Evolutionary conservation across 1,140 invertebrate genomes (phyloP).

Genomic region (Diachasmimorpha longicaudata): DNA sequence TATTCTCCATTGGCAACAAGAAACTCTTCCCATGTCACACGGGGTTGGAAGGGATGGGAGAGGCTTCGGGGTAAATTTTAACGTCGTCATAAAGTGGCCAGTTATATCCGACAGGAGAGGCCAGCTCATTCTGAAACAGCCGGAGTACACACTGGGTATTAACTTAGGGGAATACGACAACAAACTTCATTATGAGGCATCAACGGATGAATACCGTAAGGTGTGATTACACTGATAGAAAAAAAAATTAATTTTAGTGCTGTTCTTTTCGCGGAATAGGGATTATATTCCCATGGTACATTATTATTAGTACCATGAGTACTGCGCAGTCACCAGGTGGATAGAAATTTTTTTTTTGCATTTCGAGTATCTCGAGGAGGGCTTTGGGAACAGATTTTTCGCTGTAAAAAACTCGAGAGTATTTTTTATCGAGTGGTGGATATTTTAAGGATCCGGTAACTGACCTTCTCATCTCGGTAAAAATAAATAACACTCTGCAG

Average conservation of each 20-base stretch:
- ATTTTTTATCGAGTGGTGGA: no score
- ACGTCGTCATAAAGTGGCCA: conserved; percentile 20
- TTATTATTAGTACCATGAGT: no score
- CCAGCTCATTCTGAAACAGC: background rate
- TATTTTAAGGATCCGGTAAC: no score
- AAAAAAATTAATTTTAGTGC: no score
- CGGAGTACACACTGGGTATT: background rate
- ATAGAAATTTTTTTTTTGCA: no score
- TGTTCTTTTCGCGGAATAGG: background rate
- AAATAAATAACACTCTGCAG: background rate
- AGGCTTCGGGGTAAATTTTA: conserved; percentile 17
- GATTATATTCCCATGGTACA: no score
- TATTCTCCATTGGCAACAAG: background rate
- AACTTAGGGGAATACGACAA: background rate
- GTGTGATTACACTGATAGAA: no score
- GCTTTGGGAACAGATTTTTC: no score
- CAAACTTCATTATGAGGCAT: conserved; percentile 18
- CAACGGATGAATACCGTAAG: background rate
- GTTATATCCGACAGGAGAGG: conserved; percentile 8
- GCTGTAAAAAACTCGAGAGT: no score
- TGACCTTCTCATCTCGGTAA: no score
- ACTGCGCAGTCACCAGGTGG: no score
- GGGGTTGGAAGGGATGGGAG: background rate
- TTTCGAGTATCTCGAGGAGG: no score
- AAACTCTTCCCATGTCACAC: background rate